Evolutionary conservation across 2,797 vertebrate genomes (phyloP), one percentile per base, ranked within the genome.

Genomic region (Sebastes baramenuke): DNA sequence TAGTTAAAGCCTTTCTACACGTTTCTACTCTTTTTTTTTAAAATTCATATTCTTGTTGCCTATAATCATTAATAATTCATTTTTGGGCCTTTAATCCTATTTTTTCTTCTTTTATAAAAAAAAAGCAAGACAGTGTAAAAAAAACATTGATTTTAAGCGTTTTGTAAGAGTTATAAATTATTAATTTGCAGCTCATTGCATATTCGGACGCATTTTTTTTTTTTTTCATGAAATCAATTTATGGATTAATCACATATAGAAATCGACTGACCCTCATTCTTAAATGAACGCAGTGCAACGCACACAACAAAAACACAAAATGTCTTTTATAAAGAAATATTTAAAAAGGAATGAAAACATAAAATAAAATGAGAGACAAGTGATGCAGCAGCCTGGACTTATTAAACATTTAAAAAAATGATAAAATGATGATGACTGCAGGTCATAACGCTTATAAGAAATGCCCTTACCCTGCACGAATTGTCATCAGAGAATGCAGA

Each of bases 401-500:
- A 65, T 81, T 72, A 61, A 75, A 83, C 82, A 84, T 59, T 52
- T 5, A 0, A 52, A n/a, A 52, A 54, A 72, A 80, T 16, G 4
- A 49, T 20, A 71, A 49, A 25, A 85, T 59, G 81, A 88, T 59
- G 82, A 88, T 89, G 88, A 92, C 89, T 93, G 92, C 92, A 94
- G 93, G 91, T 94, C 38, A 42, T 91, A 92, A 94, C 93, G 94
- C 94, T 92, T 80, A 93, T 92, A 93, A 95, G 89, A 95, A 93
- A 94, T 90, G 88, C 94, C 94, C 97, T 99, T 98, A 99, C 98
- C 98, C 97, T 95, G 96, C 94, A 93, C 96, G 95, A 93, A 97
- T 96, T 96, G 97, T 96, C 97, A 97, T 95, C 94, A 98, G 95
- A 91, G 97, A 97, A 95, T 97, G 97, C 93, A 98, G 96, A 94